Base-by-base conservation (phyloP, 2,113 vertebrate species). In the Pseudopodoces humilis region DNA sequence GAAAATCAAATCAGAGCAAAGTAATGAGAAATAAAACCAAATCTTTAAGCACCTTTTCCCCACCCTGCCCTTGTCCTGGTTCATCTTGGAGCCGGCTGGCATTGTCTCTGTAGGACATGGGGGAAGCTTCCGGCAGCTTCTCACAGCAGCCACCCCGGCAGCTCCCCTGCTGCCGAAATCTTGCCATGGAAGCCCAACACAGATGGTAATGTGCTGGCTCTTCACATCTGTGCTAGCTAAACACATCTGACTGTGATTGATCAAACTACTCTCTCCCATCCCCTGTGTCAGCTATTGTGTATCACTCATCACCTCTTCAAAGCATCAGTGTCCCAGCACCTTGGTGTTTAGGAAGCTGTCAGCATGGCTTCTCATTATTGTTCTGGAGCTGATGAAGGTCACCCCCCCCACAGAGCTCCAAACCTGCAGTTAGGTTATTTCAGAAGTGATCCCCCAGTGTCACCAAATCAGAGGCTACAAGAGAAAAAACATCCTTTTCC, bases 21-120 rank as follows among this genome's bases (percentile, higher is more conserved):
- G 6, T 31, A 80, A 65, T 70, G 13, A 70, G 50, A 83, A 88
- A 78, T 15, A 24, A 86, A 83, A 8, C 11, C 15, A 77, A 72
- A 63, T 63, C 20, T 13, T 60, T 46, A 56, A 60, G 60, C 33
- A 39, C 21, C 37, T 88, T 44, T 6, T 2, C 7, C 17, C 3
- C 4, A 58, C 6, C 21, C 30, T 19, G 47, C 13, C 31, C 10
- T 33, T 47, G 27, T 39, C 13, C 1, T 0, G 12, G 20, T 62
- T 20, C 1, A 0, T 37, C n/a, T 43, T 43, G 58, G 11, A 86
- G 31, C 31, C 0, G 0, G 1, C 44, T 75, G 71, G 23, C 55
- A 39, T 28, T 69, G 71, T 17, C 46, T 90, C 8, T 50, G 2
- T n/a, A 1, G 1, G 68, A n/a, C n/a, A 52, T 0, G 0, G 3